Base-by-base conservation (phyloP, 1,140 invertebrate species). In the Drosophila mayri region DNA sequence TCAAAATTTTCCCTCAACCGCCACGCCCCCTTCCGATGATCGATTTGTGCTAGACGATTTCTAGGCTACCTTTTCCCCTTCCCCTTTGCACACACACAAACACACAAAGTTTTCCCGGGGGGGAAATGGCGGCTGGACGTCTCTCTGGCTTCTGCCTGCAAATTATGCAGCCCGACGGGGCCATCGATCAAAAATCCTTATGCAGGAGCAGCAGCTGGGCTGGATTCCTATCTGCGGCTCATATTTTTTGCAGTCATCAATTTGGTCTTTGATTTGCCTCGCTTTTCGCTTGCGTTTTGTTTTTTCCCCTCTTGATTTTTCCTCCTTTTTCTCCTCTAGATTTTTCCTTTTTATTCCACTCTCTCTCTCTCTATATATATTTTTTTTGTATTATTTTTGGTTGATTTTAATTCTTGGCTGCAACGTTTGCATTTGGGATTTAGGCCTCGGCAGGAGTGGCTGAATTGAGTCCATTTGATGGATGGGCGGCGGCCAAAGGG, bases 371-470 rank as follows among this genome's bases (percentile, higher is more conserved):
- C 3, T 28, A 28, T 28, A 28, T 8, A 22, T 22, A 22, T 38
- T 40, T 47, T 44, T 25, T 12, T 32, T 47, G 28, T 38, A 63
- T 54, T 58, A 44, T 55, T 58, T 50, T 46, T 40, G 35, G 49
- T 20, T 30, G 41, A 59, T 85, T 80, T 85, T 65, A 85, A 87
- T 86, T 86, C 75, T 82, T 86, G 68, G 70, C 61, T 84, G 81
- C 82, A 71, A 73, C 82, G 82, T 79, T 86, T 88, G 84, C 84
- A 84, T 83, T 87, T 87, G 73, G 79, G 76, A 70, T 67, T 65
- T 70, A 55, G 66, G 66, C 66, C 63, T 70, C 73, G 68, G 55
- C 37, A 30, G n/a, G 12, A 35, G 20, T n/a, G 28, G 55, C 61
- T 62, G 57, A 65, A 62, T 62, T 65, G 62, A 65, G 57, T 30